Percentiles rank a stretch among this genome's conserved stretches.
These are phyloP conservation scores for Chironomus tepperi DNA, from an alignment of 1,140 invertebrate species.

Conservation along the genomic window DNA sequence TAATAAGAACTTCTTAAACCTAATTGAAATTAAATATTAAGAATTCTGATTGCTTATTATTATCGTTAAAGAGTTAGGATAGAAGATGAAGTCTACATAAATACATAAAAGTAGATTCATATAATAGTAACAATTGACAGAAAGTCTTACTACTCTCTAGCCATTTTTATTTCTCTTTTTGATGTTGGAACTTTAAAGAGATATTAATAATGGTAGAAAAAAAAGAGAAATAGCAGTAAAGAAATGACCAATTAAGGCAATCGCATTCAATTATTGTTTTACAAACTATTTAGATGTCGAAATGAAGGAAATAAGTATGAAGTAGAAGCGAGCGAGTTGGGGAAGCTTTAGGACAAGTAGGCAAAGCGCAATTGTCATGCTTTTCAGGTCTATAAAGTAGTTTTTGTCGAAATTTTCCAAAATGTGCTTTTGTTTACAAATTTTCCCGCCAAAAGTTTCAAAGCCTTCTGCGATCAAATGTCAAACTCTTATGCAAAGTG, in stretches of 20 bases:
- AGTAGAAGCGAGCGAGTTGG: not conserved
- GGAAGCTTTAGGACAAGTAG: not conserved
- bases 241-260: conserved; percentile 23
- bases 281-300: conserved; percentile 24
- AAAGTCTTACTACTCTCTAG: not conserved
- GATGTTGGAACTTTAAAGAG: conserved; percentile 2
- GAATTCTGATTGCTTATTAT: no score
- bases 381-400: no score
- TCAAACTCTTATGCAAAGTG: no score
- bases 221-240: conserved; percentile 1
- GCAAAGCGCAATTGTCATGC: no score
- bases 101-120: conserved; percentile 11
- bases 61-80: not conserved
- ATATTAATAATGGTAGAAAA: not conserved
- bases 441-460: no score
- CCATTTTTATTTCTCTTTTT: not conserved
- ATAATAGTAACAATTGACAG: not conserved
- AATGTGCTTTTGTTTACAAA: no score
- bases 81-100: not conserved
- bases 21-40: no score
- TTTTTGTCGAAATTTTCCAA: no score
- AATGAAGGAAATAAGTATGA: not conserved
- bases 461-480: no score
- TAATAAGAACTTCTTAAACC: no score
- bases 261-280: conserved; percentile 23